phyloP scores from a whole-genome alignment of 2,797 vertebrate species.

The Characodon lateralis region DNA sequence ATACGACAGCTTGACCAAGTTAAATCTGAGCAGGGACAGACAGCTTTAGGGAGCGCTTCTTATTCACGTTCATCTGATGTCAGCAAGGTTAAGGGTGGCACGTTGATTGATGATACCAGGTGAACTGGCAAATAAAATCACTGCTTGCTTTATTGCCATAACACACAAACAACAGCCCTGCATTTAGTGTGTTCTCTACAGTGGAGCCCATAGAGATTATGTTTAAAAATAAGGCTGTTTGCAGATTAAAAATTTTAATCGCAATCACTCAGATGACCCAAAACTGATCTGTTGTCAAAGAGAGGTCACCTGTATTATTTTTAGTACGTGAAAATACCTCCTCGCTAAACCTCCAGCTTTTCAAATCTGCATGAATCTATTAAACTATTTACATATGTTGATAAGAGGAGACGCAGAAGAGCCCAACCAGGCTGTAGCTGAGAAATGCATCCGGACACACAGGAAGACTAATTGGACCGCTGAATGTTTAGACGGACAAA shows the following conservation, averaged over 20 bases:
- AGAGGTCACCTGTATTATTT: not conserved
- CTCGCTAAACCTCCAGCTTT: not conserved
- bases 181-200: not conserved
- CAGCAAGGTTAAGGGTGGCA: not conserved
- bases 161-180: not conserved
- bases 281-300: not conserved
- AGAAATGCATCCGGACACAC: not conserved
- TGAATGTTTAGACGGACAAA: not conserved
- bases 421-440: not conserved
- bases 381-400: not conserved
- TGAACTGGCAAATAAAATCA: not conserved
- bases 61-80: not conserved
- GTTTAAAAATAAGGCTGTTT: constrained; percentile 5
- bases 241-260: constrained; percentile 13
- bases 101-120: not conserved
- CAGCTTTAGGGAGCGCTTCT: not conserved
- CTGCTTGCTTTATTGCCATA: not conserved
- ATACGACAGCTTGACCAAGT: constrained; percentile 1
- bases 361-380: not conserved
- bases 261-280: constrained; percentile 3
- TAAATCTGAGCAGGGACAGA: constrained; percentile 1
- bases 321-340: not conserved
- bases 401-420: not conserved
- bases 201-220: not conserved
- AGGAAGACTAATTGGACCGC: not conserved